These are phyloP conservation scores for Stenopsyche tienmushanensis DNA, from an alignment of 1,140 invertebrate genomes.

Conservation along the genomic window DNA sequence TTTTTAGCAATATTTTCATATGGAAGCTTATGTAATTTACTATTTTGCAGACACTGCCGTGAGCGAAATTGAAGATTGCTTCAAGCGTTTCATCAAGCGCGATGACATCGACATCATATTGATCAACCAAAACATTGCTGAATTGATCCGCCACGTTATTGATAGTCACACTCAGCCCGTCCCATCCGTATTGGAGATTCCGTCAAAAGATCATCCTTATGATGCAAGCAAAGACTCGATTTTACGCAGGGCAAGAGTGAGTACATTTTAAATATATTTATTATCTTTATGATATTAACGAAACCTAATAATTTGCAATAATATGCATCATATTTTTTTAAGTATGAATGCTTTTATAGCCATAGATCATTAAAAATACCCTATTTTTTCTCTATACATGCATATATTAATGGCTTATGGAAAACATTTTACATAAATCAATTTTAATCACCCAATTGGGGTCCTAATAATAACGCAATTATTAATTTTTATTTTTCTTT, in stretches of 20 bases:
- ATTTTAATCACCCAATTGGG: too few relatives aligned
- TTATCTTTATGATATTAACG: conserved; percentile 6
- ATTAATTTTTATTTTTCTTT: conserved; percentile 43
- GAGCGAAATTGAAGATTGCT: conserved; percentile 96
- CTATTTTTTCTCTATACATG: too few relatives aligned
- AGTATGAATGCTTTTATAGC: too few relatives aligned
- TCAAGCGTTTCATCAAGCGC: conserved; percentile 91
- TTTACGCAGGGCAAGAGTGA: conserved; percentile 87
- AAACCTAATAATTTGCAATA: conserved; percentile 10
- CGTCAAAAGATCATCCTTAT: conserved; percentile 99
- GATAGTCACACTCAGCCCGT: conserved; percentile 91
- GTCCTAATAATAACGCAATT: neutral
- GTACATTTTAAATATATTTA: conserved; percentile 31
- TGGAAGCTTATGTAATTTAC: conserved; percentile 37
- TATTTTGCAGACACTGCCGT: conserved; percentile 86
- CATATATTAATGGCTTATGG: too few relatives aligned
- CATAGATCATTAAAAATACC: too few relatives aligned
- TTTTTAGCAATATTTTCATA: neutral
- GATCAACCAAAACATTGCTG: conserved; percentile 98
- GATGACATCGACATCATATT: conserved; percentile 99
- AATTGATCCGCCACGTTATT: conserved; percentile 96
- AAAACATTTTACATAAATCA: too few relatives aligned
- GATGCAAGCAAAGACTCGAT: conserved; percentile 99
- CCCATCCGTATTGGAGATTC: conserved; percentile 97
- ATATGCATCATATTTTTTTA: neutral